phyloP scores from a whole-genome alignment of 2,797 vertebrate species.

The Spea hammondii region DNA sequence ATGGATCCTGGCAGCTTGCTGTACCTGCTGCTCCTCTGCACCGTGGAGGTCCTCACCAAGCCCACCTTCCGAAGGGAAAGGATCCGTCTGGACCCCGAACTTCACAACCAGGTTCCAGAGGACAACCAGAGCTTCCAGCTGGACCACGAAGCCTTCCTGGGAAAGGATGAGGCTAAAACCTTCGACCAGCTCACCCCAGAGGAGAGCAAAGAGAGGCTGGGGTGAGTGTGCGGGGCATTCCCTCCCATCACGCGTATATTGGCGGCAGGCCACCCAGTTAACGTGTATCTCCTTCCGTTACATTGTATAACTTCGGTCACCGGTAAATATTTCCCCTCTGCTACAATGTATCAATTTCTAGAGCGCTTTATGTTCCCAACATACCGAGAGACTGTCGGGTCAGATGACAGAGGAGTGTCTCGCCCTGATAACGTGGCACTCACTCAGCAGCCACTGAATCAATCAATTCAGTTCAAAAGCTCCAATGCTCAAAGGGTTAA shows the following conservation, averaged over 20 bases:
- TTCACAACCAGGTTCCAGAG: conserved; percentile 72
- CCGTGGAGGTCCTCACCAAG: conserved; percentile 66
- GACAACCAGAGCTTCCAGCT: conserved; percentile 86
- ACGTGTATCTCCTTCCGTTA: too few species aligned
- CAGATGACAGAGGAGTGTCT: conserved; percentile 35
- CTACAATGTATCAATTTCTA: too few species aligned
- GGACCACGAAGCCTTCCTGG: conserved; percentile 95
- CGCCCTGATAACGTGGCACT: conserved; percentile 45
- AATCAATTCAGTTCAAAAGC: conserved; percentile 14
- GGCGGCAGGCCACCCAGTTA: too few species aligned
- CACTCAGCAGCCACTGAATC: not conserved
- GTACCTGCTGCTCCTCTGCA: conserved; percentile 64
- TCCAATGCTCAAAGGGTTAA: not conserved
- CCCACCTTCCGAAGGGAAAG: conserved; percentile 86
- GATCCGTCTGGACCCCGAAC: conserved; percentile 74
- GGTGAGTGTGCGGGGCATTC: conserved; percentile 69
- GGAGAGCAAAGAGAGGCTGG: conserved; percentile 86
- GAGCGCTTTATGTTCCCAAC: too few species aligned
- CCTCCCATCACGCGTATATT: too few species aligned
- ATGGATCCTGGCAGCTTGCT: conserved; percentile 65
- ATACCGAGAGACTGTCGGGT: not conserved
- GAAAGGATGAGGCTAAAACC: conserved; percentile 88
- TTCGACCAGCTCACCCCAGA: conserved; percentile 93
- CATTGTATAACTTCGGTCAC: too few species aligned
- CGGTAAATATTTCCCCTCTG: too few species aligned